Evolutionary conservation across 2,797 vertebrate genomes (phyloP).

Genomic region (Schizopygopsis pylzovi): DNA sequence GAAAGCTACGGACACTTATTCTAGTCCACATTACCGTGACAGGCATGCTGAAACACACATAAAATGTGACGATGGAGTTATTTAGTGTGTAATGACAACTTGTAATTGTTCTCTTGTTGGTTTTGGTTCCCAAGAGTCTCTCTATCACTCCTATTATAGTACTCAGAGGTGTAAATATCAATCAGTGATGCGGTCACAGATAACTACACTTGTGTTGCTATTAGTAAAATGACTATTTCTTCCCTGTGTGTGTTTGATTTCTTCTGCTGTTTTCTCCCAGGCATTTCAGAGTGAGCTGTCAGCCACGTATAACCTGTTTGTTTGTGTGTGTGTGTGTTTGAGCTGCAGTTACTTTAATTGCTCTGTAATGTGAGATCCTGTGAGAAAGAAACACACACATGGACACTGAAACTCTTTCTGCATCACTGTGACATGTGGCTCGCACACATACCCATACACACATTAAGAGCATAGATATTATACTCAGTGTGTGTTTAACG

Average conservation of each 20-base stretch:
- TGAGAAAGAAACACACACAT: conserved; percentile 43
- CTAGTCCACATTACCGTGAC: conserved; percentile 25
- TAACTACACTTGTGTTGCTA: conserved; percentile 9
- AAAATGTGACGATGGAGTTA: conserved; percentile 56
- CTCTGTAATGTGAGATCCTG: conserved; percentile 45
- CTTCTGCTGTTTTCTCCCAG: conserved; percentile 25
- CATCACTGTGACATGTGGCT: conserved; percentile 13
- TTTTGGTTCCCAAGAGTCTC: conserved; percentile 50
- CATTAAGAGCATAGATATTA: conserved; percentile 8
- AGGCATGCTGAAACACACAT: conserved; percentile 42
- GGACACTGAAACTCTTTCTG: conserved; percentile 26
- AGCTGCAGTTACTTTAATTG: conserved; percentile 33
- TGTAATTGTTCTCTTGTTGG: conserved; percentile 55
- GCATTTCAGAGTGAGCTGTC: conserved; percentile 29
- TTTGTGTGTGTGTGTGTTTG: conserved; percentile 36
- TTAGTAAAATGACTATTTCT: conserved; percentile 4
- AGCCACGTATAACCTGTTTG: conserved; percentile 58
- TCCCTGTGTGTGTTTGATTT: conserved; percentile 31
- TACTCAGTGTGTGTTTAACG: conserved; percentile 28
- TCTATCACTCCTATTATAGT: conserved; percentile 15
- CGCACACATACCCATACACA: background rate
- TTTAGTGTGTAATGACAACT: conserved; percentile 57
- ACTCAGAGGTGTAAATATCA: conserved; percentile 16
- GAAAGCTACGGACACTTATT: background rate
- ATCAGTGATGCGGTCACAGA: conserved; percentile 30